Percentiles rank a stretch among this genome's conserved stretches.
These are phyloP conservation scores for Drosophila simulans DNA, from an alignment of 1,140 invertebrate species.

Conservation along the genomic window DNA sequence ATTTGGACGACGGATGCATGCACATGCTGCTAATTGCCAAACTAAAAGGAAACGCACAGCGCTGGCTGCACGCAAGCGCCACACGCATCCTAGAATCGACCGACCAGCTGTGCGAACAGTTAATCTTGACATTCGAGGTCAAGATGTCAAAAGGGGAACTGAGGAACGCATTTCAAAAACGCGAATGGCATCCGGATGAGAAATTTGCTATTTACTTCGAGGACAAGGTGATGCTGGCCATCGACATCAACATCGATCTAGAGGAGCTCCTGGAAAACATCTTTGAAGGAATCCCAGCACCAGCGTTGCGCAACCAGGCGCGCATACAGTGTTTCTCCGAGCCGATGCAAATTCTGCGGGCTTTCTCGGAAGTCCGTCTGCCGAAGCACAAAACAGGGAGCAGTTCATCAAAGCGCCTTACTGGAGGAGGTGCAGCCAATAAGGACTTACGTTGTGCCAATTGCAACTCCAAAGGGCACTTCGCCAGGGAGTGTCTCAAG, in stretches of 20 bases:
- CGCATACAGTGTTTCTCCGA: not conserved
- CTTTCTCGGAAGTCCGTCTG: not conserved
- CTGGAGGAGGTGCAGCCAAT: not conserved
- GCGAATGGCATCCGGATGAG: no score
- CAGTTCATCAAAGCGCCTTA: not conserved
- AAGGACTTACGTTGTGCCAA: not conserved
- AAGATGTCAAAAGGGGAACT: no score
- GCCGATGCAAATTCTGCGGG: not conserved
- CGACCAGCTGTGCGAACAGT: no score
- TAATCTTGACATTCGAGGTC: no score
- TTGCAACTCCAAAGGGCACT: no score
- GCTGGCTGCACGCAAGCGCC: no score
- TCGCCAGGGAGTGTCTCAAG: no score
- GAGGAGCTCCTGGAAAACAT: not conserved
- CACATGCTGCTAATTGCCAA: no score
- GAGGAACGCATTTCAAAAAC: no score
- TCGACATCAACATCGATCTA: not conserved
- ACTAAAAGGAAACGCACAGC: no score
- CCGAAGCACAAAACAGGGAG: not conserved
- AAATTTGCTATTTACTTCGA: not conserved
- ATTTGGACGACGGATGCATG: no score
- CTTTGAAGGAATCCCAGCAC: not conserved
- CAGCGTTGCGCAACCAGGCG: not conserved
- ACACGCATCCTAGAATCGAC: no score
- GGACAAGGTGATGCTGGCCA: slow-evolving; percentile 1